phyloP scores from a whole-genome alignment of 2,113 vertebrate genomes.

The Saccopteryx leptura region DNA sequence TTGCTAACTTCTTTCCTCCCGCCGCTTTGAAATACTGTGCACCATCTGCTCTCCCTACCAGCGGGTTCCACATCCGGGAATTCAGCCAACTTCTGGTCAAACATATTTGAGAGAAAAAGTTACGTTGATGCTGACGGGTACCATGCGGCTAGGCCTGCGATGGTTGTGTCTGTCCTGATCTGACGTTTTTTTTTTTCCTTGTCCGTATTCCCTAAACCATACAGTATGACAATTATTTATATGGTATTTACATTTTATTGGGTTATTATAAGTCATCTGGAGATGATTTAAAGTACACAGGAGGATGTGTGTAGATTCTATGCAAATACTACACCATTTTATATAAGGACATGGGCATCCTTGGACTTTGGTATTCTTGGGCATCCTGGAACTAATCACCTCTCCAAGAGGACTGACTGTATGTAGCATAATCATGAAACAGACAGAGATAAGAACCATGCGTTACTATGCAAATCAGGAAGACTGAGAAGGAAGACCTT shows the following conservation, averaged over 20 bases:
- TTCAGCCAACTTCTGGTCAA: background rate
- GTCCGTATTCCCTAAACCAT: background rate
- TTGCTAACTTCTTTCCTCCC: background rate
- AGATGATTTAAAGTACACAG: background rate
- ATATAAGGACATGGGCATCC: too few relatives aligned
- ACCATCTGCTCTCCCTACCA: background rate
- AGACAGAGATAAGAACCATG: background rate
- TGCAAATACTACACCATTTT: background rate
- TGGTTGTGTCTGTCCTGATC: background rate
- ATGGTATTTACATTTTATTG: background rate
- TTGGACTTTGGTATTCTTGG: background rate
- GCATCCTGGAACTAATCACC: background rate
- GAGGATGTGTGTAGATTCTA: background rate
- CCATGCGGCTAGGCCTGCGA: background rate
- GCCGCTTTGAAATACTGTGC: background rate
- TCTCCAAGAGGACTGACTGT: background rate
- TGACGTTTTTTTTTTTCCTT: too few relatives aligned
- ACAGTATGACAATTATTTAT: background rate
- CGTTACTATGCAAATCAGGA: constrained; percentile 26
- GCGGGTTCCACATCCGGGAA: too few relatives aligned
- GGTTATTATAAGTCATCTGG: background rate
- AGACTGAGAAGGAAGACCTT: background rate
- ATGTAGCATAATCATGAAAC: background rate
- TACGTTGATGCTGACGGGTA: background rate
- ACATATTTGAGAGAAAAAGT: background rate